These are phyloP conservation scores for Pocillopora verrucosa DNA, from an alignment of 64 coral and sea anemone genomes.

Conservation along the genomic window DNA sequence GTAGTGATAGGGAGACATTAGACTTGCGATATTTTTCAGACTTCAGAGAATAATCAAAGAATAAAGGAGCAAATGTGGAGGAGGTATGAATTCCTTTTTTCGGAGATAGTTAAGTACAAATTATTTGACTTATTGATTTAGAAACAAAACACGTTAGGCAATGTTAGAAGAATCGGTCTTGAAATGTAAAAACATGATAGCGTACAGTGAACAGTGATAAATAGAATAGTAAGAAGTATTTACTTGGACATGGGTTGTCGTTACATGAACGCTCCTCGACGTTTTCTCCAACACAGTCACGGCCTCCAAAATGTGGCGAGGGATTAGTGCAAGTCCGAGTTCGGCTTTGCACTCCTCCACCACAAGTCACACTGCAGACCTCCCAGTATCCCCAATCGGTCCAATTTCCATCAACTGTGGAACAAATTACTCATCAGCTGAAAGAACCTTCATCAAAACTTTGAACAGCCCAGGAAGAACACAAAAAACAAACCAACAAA, in stretches of 20 bases:
- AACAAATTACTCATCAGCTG: not conserved
- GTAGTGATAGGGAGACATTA: not conserved
- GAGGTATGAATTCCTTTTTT: not conserved
- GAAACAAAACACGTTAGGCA: not conserved
- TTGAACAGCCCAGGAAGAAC: not conserved
- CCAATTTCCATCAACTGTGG: slow-evolving; percentile 39
- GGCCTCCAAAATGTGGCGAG: not conserved
- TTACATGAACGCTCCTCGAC: slow-evolving; percentile 15
- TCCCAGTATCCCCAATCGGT: slow-evolving; percentile 32
- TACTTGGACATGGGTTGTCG: slow-evolving; percentile 20
- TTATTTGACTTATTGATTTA: too few species aligned
- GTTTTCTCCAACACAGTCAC: not conserved
- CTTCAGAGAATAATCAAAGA: too few species aligned
- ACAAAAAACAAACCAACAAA: not conserved
- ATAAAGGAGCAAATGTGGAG: not conserved
- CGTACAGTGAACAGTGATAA: not conserved
- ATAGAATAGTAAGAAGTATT: not conserved
- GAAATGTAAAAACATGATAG: not conserved
- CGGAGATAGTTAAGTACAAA: too few species aligned
- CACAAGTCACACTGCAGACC: slow-evolving; percentile 33
- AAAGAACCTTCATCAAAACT: not conserved
- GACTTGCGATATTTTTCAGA: too few species aligned
- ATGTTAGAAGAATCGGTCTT: not conserved
- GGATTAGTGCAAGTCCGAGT: slow-evolving; percentile 19
- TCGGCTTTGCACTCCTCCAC: slow-evolving; percentile 12